Evolutionary conservation across 2,113 vertebrate genomes (phyloP), one percentile per base, ranked within the genome.

Genomic region (Corydoras maculifer): DNA sequence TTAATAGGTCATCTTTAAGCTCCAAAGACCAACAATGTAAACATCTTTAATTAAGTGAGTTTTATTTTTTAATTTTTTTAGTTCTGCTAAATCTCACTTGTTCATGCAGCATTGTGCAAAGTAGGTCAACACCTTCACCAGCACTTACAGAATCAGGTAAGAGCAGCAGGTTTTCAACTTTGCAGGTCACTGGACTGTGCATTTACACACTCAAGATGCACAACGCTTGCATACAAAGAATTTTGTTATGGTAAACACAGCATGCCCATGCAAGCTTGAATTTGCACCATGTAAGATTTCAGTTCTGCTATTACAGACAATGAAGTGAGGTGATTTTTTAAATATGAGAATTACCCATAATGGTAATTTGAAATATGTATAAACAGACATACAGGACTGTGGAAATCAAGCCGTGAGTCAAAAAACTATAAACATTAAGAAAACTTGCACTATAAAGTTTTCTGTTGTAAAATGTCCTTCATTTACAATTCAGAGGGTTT

Each of bases 211-310:
- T 60, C 57, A 60, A 12, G n/a, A 61, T 58, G 43, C 35, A 58
- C 55, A 51, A 29, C 49, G n/a, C 67, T 31, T 12, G 67, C 30
- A 1, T 3, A 49, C 31, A 74, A 68, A 68, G 72, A 68, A 74
- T 62, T 54, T 35, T 68, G 58, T 74, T 74, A 68, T 74, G 58
- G 58, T 68, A 74, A 74, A 74, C 72, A 68, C 62, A 64, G 49
- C 72, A 62, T 62, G 72, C 60, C 72, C 29, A 58, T 30, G 59
- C 72, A 74, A 2, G 72, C 15, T 57, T 14, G 8, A 30, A 62
- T 13, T 32, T 25, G 57, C 59, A 62, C 49, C 65, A 62, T 9
- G 65, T 57, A 30, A 6, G 7, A 35, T 57, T 55, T 31, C 54
- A 68, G 50, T 74, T 58, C 70, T 61, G 48, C 49, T 55, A 25